Conservation (phyloP, 2,797 vertebrate genomes). For the Merluccius polli region DNA sequence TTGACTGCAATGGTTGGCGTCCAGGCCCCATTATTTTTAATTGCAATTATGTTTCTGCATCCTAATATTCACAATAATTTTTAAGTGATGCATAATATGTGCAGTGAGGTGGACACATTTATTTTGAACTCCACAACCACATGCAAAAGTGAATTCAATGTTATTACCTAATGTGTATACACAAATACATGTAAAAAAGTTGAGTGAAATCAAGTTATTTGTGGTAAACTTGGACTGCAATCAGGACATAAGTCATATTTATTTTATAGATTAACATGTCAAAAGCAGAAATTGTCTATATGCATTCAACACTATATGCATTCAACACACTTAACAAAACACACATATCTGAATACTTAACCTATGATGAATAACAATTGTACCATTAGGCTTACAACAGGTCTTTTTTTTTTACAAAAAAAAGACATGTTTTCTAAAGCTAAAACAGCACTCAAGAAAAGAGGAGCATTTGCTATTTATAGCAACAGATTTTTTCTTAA, state of each 20-base stretch:
- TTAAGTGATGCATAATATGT: no score
- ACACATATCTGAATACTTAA: no score
- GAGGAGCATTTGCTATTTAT: constrained; percentile 73
- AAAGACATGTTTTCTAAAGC: constrained; percentile 53
- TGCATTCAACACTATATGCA: neutral
- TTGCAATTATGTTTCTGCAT: neutral
- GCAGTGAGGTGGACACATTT: neutral
- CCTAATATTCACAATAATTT: neutral
- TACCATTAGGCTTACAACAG: neutral
- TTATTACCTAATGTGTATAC: neutral
- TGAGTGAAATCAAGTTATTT: neutral
- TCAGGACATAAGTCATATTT: no score
- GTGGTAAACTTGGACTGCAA: neutral
- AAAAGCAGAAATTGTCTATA: neutral
- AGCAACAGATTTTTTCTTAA: constrained; percentile 72
- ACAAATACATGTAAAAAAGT: neutral
- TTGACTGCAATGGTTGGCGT: neutral
- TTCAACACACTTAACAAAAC: no score
- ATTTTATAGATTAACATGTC: neutral
- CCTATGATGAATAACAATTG: neutral
- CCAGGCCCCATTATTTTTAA: neutral
- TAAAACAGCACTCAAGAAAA: constrained; percentile 58
- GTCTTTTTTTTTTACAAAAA: neutral
- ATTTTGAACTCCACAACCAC: neutral
- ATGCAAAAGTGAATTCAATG: neutral